Conservation (phyloP, 2,113 vertebrate genomes). For the Neolamprologus longior region DNA sequence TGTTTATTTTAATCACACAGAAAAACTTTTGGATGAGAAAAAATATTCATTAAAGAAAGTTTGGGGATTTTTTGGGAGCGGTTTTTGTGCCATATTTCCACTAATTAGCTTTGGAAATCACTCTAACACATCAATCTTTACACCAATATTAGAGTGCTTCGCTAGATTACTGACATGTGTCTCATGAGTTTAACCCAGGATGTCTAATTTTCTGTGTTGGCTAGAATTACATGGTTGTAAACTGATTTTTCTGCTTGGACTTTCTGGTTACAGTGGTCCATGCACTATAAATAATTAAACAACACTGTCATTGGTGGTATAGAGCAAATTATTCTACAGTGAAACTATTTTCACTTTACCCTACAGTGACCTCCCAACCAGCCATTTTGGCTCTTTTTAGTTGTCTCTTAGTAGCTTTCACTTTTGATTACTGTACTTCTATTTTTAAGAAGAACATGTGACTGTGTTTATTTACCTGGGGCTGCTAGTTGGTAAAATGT, state of each 20-base stretch:
- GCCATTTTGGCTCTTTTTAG: not conserved
- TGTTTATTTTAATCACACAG: not conserved
- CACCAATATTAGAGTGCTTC: not conserved
- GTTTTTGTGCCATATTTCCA: fast-evolving
- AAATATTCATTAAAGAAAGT: not conserved
- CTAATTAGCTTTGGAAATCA: not conserved
- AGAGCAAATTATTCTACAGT: not conserved
- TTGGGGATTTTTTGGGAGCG: fast-evolving
- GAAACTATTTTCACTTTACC: not conserved
- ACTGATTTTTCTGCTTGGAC: conserved; percentile 16
- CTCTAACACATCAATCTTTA: not conserved
- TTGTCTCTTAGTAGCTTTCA: not conserved
- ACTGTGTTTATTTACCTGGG: not conserved
- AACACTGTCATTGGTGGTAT: not conserved
- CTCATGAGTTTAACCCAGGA: not conserved
- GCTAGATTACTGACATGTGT: not conserved
- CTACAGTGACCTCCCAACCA: not conserved
- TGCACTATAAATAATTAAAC: not conserved
- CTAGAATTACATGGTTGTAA: not conserved
- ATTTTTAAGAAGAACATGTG: not conserved
- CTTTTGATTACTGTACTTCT: not conserved
- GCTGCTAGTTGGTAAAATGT: not conserved
- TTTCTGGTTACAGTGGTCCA: not conserved
- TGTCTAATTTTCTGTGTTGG: not conserved
- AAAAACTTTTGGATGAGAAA: not conserved